Evolutionary conservation across 2,113 vertebrate species (phyloP).

Genomic region (Corythaeola cristata): DNA sequence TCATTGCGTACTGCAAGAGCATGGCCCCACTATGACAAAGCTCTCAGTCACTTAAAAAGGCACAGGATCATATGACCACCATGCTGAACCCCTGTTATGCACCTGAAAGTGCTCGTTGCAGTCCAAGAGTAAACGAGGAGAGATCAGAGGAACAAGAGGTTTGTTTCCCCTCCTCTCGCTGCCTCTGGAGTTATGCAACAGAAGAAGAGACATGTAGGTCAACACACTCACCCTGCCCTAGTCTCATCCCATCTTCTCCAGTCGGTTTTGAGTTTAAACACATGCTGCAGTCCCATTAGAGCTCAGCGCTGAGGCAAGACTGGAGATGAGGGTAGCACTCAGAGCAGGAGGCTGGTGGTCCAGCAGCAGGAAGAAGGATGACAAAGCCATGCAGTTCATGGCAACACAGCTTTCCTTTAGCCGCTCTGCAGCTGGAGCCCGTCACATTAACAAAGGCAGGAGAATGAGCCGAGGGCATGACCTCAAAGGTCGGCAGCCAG

Average conservation of each 20-base stretch:
- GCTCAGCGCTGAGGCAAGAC: not conserved
- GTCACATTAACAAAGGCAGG: not conserved
- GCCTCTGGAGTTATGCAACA: not conserved
- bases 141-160: not conserved
- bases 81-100: not conserved
- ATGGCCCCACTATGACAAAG: not conserved
- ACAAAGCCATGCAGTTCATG: not conserved
- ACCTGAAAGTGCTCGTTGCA: not conserved
- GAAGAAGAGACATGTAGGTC: not conserved
- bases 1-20: not conserved
- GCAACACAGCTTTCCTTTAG: not conserved
- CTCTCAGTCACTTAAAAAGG: not conserved
- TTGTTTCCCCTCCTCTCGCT: not conserved
- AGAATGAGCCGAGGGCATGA: not conserved
- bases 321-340: not conserved
- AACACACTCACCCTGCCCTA: not conserved
- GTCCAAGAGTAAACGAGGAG: not conserved
- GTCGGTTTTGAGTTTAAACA: not conserved
- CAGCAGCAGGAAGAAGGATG: not conserved
- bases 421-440: not conserved
- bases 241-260: not conserved
- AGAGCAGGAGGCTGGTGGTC: not conserved
- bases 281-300: not conserved
- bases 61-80: accelerated
- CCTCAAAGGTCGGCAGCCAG: not conserved